Evolutionary conservation across 2,888 invertebrate species (phyloP), one percentile per base, ranked within the genome.

Genomic region (Metopia argyrocephala): DNA sequence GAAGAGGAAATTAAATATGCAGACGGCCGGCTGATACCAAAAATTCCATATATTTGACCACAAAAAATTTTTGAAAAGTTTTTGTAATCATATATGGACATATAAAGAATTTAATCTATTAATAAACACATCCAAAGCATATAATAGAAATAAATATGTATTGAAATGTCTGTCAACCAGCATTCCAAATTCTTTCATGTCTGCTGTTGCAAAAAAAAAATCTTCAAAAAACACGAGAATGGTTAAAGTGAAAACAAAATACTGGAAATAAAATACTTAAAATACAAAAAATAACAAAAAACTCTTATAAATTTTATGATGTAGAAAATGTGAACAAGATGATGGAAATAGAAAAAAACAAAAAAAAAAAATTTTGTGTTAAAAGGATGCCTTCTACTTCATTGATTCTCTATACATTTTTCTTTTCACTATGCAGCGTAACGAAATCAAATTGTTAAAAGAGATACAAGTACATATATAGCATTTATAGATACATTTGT

Each of bases 221-320:
- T 7, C 1, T 18, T 28, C 20, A 12, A 20, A 48, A 6, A 15
- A 38, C 5, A 46, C n/a, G 7, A 45, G n/a, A 59, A 21, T 21
- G 21, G 27, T 6, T 21, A 45, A 38, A 15, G 21, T 3, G n/a
- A 27, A 28, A 0, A 12, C 31, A 48, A 62, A 28, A 62, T 25
- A 50, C 27, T 54, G 15, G 52, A 31, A 54, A 6, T 27, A 18
- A 7, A 38, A 20, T 25, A 61, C 0, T 21, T n/a, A 21, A 61
- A 15, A 31, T n/a, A n/a, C n/a, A 59, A 23, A 48, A 25, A 20
- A 1, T 18, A 20, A 48, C 48, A 18, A 48, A 48, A 27, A 48
- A 27, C 27, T 5, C 62, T 62, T 54, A 46, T 57, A 74, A 57
- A 73, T 64, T 64, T 48, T 23, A 28, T 56, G 64, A 48, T 56